Evolutionary conservation across 1,140 invertebrate species (phyloP), one percentile per base, ranked within the genome.

Genomic region (Cotesia glomerata): DNA sequence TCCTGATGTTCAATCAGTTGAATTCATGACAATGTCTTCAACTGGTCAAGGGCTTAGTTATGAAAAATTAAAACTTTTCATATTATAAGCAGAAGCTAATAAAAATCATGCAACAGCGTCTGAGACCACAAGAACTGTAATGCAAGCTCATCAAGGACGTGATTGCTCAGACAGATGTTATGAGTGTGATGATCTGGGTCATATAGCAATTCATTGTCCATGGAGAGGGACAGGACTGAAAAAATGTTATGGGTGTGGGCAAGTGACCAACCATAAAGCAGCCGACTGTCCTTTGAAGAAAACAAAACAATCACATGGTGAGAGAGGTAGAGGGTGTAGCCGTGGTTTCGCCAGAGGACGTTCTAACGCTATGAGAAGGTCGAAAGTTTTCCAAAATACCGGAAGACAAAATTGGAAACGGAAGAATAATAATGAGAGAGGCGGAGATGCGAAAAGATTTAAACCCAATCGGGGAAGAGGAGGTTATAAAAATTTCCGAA

Each of bases 41-140:
- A 72, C n/a, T 18, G 71, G 74, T 36, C 56, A 74, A 62, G 65
- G 66, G 0, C 14, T 72, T 34, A 64, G 58, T 3, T 79, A 71
- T 71, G 72, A 77, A 59, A 35, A 76, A 18, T 54, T 77, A n/a
- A 77, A 76, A 67, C 9, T 8, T 18, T 74, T 74, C 49, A 69
- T 79, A 26, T 59, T 74, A 54, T 67, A 75, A 58, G 64, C 36
- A 8, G 75, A 77, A 16, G 68, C 73, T 1, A 71, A 16, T 11
- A 73, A 71, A 67, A 69, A 36, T 16, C 71, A 73, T 62, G 36
- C 35, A 32, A 69, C 14, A 36, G 35, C 39, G 16, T 18, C 58
- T 32, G 26, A 64, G 4, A 26, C 62, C n/a, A 58, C 49, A 64
- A 5, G 51, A 35, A 71, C 36, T 52, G 34, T 45, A 16, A 65